These are phyloP conservation scores for Malthinus flaveolus DNA, from an alignment of 2,888 invertebrate genomes.

Conservation along the genomic window DNA sequence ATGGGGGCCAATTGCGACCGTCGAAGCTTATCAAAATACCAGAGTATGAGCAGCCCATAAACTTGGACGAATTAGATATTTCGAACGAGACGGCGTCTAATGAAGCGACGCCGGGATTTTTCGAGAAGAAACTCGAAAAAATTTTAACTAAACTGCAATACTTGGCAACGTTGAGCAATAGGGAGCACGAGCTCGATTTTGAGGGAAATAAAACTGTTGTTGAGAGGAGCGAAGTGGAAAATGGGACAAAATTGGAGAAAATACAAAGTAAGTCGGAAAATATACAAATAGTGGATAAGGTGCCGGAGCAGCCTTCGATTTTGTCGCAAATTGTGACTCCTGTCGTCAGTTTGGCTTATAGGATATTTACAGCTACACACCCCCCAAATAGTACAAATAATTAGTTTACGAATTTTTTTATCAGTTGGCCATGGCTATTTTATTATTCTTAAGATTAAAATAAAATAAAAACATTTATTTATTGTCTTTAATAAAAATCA, in stretches of 20 bases:
- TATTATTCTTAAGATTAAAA: no score
- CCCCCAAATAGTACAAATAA: no score
- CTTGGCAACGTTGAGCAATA: conserved; percentile 19
- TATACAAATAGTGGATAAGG: not conserved
- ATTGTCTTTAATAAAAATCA: no score
- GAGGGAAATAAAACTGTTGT: not conserved
- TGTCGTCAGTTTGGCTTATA: conserved; percentile 1
- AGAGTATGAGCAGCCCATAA: not conserved
- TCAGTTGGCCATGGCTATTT: no score
- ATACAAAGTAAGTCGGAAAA: not conserved
- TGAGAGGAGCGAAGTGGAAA: not conserved
- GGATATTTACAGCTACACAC: not conserved
- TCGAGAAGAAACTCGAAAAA: conserved; percentile 33
- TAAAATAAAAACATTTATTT: no score
- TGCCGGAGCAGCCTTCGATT: not conserved
- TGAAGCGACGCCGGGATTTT: conserved; percentile 32
- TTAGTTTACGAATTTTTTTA: no score
- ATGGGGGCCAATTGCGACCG: not conserved
- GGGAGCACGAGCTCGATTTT: not conserved
- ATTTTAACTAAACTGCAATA: conserved; percentile 32
- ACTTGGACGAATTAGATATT: not conserved
- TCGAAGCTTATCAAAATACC: conserved; percentile 6
- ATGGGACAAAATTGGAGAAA: not conserved
- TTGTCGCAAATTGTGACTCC: not conserved
- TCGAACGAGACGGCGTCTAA: conserved; percentile 12